Evolutionary conservation across 2,113 vertebrate genomes (phyloP).

Genomic region (Noctilio leporinus): DNA sequence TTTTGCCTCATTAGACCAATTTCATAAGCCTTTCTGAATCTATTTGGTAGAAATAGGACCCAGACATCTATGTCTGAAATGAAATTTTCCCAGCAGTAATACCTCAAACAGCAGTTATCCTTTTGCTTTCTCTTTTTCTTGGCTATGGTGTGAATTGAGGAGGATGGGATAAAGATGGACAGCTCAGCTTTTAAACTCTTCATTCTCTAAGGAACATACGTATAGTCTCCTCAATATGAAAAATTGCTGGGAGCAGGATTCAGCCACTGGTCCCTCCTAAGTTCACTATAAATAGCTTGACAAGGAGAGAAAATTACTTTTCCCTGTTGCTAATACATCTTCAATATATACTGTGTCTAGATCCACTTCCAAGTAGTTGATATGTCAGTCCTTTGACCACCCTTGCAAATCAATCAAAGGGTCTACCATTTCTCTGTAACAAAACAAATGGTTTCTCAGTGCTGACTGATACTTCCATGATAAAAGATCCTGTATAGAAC

Average conservation of each 20-base stretch:
- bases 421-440: slow-evolving; percentile 45
- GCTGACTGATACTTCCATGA: slow-evolving; percentile 6
- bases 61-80: neutral
- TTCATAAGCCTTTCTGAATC: slow-evolving; percentile 12
- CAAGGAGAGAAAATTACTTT: neutral
- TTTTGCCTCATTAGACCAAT: neutral
- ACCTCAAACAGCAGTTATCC: neutral
- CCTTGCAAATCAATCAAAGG: slow-evolving; percentile 46
- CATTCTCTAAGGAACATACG: neutral
- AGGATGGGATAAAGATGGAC: neutral
- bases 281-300: neutral
- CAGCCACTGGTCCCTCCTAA: neutral
- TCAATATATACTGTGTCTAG: neutral
- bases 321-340: neutral
- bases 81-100: neutral
- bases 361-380: slow-evolving; percentile 24
- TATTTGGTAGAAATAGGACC: neutral
- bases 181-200: neutral
- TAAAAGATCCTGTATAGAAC: slow-evolving; percentile 49
- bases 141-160: neutral
- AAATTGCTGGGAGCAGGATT: neutral
- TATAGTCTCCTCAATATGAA: neutral
- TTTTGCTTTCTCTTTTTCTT: neutral
- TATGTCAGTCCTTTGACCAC: slow-evolving; percentile 25
- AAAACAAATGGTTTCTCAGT: slow-evolving; percentile 56